These are phyloP conservation scores for Dichetophora obliterata DNA, from an alignment of 2,888 invertebrate species.

Conservation along the genomic window DNA sequence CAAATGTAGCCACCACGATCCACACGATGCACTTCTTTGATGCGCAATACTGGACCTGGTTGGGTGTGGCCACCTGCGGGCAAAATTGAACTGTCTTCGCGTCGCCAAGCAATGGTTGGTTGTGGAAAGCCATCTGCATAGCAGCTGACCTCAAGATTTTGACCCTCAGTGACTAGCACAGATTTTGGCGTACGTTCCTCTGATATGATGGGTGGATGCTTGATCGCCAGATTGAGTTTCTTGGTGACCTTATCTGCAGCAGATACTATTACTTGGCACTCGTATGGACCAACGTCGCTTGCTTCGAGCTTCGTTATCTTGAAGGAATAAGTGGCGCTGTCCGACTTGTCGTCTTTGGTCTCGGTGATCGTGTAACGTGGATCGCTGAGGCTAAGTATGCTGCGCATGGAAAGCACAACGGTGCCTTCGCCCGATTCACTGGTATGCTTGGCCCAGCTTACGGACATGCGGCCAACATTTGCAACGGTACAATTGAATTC, in stretches of 20 bases:
- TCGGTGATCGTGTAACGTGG: slow-evolving; percentile 62
- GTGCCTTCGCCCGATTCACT: slow-evolving; percentile 59
- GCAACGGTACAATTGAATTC: slow-evolving; percentile 67
- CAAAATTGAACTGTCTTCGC: slow-evolving; percentile 74
- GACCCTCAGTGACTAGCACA: slow-evolving; percentile 61
- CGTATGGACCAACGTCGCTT: slow-evolving; percentile 66
- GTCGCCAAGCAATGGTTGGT: slow-evolving; percentile 78
- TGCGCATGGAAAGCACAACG: slow-evolving; percentile 64
- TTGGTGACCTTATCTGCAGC: slow-evolving; percentile 61
- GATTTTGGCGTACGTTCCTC: slow-evolving; percentile 61
- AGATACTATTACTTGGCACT: slow-evolving; percentile 68
- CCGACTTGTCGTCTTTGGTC: slow-evolving; percentile 54
- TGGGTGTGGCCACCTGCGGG: slow-evolving; percentile 63
- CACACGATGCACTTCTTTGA: slow-evolving; percentile 62
- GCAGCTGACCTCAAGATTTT: slow-evolving; percentile 73
- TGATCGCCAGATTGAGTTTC: slow-evolving; percentile 63
- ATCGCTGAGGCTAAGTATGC: slow-evolving; percentile 62
- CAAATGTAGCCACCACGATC: slow-evolving; percentile 69
- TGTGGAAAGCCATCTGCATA: slow-evolving; percentile 83
- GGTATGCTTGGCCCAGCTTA: slow-evolving; percentile 65
- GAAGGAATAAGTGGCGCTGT: slow-evolving; percentile 62
- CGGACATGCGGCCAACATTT: slow-evolving; percentile 62
- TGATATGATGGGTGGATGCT: slow-evolving; percentile 64
- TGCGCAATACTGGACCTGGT: slow-evolving; percentile 61
- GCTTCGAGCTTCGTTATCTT: slow-evolving; percentile 64